Evolutionary conservation across 2,113 vertebrate species (phyloP).

Genomic region (Leptobrachium leishanense): DNA sequence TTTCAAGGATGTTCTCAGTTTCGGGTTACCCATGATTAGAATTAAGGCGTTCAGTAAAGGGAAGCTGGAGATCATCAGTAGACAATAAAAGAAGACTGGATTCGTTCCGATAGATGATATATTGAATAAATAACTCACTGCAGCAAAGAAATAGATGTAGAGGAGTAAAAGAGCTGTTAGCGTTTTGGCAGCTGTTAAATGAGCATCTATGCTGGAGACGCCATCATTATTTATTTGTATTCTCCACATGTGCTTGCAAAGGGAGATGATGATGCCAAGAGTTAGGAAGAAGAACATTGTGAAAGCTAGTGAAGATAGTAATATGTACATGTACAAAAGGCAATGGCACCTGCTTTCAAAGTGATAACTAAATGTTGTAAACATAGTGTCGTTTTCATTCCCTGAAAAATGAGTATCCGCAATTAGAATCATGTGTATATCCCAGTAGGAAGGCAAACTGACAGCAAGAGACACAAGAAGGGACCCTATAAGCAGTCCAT

Average conservation of each 20-base stretch:
- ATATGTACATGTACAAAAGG: background rate
- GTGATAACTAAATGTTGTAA: background rate
- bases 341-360: background rate
- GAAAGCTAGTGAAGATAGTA: background rate
- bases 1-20: background rate
- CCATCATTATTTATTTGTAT: background rate
- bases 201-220: background rate
- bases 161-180: slow-evolving; percentile 12
- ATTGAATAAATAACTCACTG: background rate
- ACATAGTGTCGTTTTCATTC: background rate
- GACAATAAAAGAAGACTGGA: background rate
- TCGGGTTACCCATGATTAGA: background rate
- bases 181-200: slow-evolving; percentile 9
- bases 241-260: slow-evolving; percentile 7
- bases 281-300: background rate
- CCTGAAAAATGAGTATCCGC: background rate
- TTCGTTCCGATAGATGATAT: background rate
- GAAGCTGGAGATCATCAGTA: background rate
- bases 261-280: slow-evolving; percentile 1
- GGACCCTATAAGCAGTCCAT: slow-evolving; percentile 6
- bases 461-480: background rate
- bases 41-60: background rate
- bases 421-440: background rate
- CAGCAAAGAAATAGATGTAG: background rate
- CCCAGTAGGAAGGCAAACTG: slow-evolving; percentile 1